phyloP scores from a whole-genome alignment of 2,888 invertebrate genomes.

The Biston betularia region DNA sequence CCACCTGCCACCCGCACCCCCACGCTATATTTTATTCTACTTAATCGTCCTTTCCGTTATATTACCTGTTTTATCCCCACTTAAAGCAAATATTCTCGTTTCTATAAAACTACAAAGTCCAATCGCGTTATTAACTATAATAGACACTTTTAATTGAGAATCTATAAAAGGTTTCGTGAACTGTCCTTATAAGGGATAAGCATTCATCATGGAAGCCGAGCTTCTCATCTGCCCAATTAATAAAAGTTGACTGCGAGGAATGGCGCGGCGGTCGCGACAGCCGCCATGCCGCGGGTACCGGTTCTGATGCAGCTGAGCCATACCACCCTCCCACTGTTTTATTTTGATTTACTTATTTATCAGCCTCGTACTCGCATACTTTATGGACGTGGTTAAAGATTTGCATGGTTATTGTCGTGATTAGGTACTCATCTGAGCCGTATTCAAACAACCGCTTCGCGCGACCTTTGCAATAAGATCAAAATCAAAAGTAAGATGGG shows the following conservation, averaged over 20 bases:
- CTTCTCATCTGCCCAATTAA: slow-evolving; percentile 86
- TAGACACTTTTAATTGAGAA: slow-evolving; percentile 86
- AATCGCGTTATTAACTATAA: slow-evolving; percentile 82
- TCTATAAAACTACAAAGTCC: slow-evolving; percentile 77
- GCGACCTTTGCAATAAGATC: too few relatives aligned
- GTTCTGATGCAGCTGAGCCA: slow-evolving; percentile 81
- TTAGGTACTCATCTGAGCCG: slow-evolving; percentile 47
- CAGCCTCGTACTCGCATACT: slow-evolving; percentile 60
- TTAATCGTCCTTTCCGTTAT: slow-evolving; percentile 86
- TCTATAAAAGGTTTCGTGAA: slow-evolving; percentile 86
- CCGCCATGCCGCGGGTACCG: slow-evolving; percentile 72
- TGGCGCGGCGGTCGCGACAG: slow-evolving; percentile 73
- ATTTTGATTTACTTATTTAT: slow-evolving; percentile 84
- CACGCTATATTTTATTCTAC: slow-evolving; percentile 85
- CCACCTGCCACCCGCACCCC: slow-evolving; percentile 85
- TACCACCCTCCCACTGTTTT: slow-evolving; percentile 74
- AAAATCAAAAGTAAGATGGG: neutral
- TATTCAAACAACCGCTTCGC: slow-evolving; percentile 36
- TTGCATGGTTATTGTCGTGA: slow-evolving; percentile 58
- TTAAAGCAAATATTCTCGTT: slow-evolving; percentile 84
- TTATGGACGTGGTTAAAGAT: slow-evolving; percentile 60
- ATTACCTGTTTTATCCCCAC: slow-evolving; percentile 81
- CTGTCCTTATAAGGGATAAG: slow-evolving; percentile 79
- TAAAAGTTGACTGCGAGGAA: slow-evolving; percentile 84
- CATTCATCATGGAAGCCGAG: slow-evolving; percentile 82